These are phyloP conservation scores for Microdon myrmicae DNA, from an alignment of 2,888 invertebrate species.

Conservation along the genomic window DNA sequence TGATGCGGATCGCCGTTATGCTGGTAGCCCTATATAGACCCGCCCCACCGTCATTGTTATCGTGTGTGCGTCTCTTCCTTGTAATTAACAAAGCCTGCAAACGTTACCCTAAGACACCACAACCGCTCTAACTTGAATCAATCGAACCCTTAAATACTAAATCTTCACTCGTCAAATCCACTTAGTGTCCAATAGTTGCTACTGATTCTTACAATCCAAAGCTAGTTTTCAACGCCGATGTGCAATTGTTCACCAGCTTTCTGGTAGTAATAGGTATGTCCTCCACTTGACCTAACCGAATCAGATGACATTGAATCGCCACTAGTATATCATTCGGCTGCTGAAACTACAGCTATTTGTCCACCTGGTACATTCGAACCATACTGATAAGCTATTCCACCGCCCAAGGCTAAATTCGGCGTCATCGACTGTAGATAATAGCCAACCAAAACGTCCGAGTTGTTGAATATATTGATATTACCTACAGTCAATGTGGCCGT, in stretches of 20 bases:
- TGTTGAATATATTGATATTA: conserved; percentile 89
- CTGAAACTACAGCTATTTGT: conserved; percentile 87
- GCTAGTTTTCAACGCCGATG: conserved; percentile 95
- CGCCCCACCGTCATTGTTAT: too few relatives aligned
- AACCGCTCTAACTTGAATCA: conserved; percentile 93
- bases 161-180: conserved; percentile 94
- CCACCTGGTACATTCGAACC: conserved; percentile 89
- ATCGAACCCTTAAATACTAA: conserved; percentile 92
- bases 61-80: too few relatives aligned
- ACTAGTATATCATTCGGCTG: conserved; percentile 76
- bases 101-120: conserved; percentile 93
- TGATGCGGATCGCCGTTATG: too few relatives aligned
- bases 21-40: too few relatives aligned
- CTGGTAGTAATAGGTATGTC: conserved; percentile 94
- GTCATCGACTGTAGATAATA: conserved; percentile 91
- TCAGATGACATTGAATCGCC: conserved; percentile 75
- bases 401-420: conserved; percentile 84
- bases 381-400: conserved; percentile 94
- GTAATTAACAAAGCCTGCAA: conserved; percentile 92
- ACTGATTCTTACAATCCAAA: conserved; percentile 89
- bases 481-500: conserved; percentile 89
- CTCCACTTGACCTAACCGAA: conserved; percentile 80
- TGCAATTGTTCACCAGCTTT: conserved; percentile 89
- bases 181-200: conserved; percentile 92
- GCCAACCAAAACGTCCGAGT: conserved; percentile 84